These are phyloP conservation scores for Sitobion miscanthi DNA, from an alignment of 1,140 invertebrate species.

Conservation along the genomic window DNA sequence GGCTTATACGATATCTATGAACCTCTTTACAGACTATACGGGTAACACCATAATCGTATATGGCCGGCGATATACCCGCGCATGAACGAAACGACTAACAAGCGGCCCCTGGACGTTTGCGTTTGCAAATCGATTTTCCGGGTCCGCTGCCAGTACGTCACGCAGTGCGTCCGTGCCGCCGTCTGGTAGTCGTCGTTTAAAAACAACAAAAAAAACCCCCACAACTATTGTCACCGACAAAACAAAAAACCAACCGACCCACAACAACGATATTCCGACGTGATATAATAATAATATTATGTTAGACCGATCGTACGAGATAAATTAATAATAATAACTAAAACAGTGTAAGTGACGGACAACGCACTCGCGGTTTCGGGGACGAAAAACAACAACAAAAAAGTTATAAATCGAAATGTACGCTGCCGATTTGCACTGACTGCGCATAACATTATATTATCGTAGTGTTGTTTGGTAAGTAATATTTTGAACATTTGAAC, in stretches of 20 bases:
- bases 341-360: not conserved
- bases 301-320: not conserved
- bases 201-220: not conserved
- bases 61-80: no score
- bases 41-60: no score
- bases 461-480: not conserved
- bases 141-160: not conserved
- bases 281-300: not conserved
- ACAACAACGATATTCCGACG: no score
- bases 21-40: not conserved
- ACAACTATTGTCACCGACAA: not conserved
- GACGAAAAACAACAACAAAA: not conserved
- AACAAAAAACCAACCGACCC: not conserved
- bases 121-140: slow-evolving; percentile 2
- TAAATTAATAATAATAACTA: not conserved
- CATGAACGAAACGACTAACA: not conserved
- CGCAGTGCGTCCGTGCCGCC: not conserved
- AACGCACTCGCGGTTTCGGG: not conserved
- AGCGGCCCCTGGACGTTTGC: not conserved
- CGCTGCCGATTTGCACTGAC: not conserved
- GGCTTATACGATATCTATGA: not conserved
- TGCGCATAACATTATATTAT: no score
- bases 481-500: not conserved
- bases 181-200: not conserved
- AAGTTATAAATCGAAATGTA: not conserved